Evolutionary conservation across 2,113 vertebrate species (phyloP).

Genomic region (Rhombomys opimus): DNA sequence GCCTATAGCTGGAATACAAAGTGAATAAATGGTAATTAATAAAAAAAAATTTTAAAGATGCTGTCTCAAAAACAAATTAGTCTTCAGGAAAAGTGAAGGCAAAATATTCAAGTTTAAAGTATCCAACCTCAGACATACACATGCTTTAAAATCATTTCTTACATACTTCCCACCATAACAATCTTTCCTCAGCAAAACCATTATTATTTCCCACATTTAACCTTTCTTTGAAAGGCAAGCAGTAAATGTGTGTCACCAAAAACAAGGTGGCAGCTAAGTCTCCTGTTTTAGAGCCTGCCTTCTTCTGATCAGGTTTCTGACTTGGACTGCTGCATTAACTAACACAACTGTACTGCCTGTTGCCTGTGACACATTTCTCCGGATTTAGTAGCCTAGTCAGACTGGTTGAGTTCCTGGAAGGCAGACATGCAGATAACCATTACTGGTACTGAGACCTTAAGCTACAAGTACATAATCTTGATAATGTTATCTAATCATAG

Average conservation of each 20-base stretch:
- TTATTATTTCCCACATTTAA: background rate
- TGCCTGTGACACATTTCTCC: background rate
- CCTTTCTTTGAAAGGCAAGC: background rate
- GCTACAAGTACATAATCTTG: background rate
- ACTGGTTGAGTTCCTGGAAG: background rate
- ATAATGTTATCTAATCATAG: background rate
- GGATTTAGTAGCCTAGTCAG: background rate
- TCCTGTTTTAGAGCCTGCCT: background rate
- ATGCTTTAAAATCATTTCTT: background rate
- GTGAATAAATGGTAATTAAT: too few species aligned
- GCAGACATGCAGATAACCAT: background rate
- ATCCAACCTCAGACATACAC: background rate
- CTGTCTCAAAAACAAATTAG: background rate
- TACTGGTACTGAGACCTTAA: background rate
- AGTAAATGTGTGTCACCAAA: background rate
- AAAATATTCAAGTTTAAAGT: background rate
- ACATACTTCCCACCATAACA: background rate
- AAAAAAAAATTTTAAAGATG: too few species aligned
- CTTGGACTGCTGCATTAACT: background rate
- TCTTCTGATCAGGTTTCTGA: background rate
- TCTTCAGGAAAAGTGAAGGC: background rate
- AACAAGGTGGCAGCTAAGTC: background rate
- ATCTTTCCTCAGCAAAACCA: background rate
- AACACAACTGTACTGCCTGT: background rate
- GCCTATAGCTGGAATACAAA: too few species aligned